phyloP scores from a whole-genome alignment of 2,888 invertebrate species.

The Cryptophagus acutangulus region DNA sequence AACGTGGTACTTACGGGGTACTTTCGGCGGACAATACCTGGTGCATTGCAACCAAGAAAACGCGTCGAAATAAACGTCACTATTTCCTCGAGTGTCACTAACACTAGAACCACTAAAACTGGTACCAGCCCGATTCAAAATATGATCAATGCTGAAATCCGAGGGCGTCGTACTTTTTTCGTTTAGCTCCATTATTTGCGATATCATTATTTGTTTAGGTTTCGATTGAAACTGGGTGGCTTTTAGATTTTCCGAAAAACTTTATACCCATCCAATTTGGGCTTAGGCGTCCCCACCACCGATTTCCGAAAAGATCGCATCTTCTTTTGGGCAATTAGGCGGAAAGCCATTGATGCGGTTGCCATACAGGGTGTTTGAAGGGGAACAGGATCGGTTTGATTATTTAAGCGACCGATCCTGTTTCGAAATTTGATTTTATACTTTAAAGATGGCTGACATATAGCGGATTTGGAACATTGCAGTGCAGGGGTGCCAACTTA shows the following conservation, averaged over 20 bases:
- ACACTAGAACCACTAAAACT: constrained; percentile 12
- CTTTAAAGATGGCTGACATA: too few species aligned
- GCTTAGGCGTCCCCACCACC: neutral
- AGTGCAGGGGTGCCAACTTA: too few species aligned
- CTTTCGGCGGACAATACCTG: constrained; percentile 66
- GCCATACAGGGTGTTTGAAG: too few species aligned
- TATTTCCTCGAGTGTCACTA: too few species aligned
- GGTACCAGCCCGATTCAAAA: constrained; percentile 53
- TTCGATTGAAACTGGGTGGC: neutral
- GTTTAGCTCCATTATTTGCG: constrained; percentile 17
- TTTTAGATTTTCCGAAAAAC: neutral
- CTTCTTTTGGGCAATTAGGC: neutral
- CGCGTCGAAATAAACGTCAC: constrained; percentile 15
- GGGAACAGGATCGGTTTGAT: too few species aligned
- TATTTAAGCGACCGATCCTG: too few species aligned
- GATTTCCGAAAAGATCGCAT: neutral
- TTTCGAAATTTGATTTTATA: too few species aligned
- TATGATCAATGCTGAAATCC: constrained; percentile 60
- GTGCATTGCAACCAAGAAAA: constrained; percentile 65
- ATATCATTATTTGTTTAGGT: constrained; percentile 16
- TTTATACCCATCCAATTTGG: neutral
- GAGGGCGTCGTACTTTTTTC: too few species aligned
- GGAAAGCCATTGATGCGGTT: too few species aligned
- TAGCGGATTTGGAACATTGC: too few species aligned
- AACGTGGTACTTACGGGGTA: constrained; percentile 56